These are phyloP conservation scores for Bombus ignitus DNA, from an alignment of 1,140 invertebrate species.

Conservation along the genomic window DNA sequence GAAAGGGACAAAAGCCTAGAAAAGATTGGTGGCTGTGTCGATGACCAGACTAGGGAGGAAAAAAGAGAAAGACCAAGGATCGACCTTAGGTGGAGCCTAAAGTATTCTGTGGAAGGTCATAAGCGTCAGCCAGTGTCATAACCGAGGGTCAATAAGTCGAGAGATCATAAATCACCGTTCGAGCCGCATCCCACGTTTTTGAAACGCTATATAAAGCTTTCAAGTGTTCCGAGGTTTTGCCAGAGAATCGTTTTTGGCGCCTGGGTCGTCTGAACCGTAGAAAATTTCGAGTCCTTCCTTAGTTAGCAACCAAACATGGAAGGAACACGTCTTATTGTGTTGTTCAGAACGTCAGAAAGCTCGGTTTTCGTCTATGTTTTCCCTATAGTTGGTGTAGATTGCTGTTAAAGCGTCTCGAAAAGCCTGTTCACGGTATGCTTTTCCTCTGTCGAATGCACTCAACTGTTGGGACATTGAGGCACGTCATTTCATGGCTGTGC, in stretches of 20 bases:
- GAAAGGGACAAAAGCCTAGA: not conserved
- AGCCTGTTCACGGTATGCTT: constrained; percentile 12
- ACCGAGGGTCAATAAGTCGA: constrained; percentile 67
- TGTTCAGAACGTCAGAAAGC: constrained; percentile 44
- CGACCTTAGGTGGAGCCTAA: constrained; percentile 15
- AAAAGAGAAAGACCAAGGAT: not conserved
- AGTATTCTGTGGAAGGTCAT: constrained; percentile 62
- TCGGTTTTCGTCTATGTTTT: constrained; percentile 56
- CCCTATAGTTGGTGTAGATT: constrained; percentile 29
- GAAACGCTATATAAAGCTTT: constrained; percentile 13
- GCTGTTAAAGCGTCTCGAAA: constrained; percentile 41
- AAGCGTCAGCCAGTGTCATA: constrained; percentile 67
- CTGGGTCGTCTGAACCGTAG: constrained; percentile 18
- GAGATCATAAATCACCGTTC: constrained; percentile 67
- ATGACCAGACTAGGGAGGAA: not conserved
- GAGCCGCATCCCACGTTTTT: constrained; percentile 40
- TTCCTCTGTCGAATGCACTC: no score
- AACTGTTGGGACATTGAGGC: no score
- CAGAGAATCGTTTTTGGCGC: not conserved
- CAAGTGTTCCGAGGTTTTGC: no score
- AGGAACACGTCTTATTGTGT: constrained; percentile 31
- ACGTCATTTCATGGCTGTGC: no score
- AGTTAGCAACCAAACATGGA: constrained; percentile 3
- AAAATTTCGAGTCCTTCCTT: constrained; percentile 42
- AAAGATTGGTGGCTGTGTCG: constrained; percentile 1